Evolutionary conservation across 1,140 invertebrate genomes (phyloP), one percentile per base, ranked within the genome.

Genomic region (Bombus waltoni): DNA sequence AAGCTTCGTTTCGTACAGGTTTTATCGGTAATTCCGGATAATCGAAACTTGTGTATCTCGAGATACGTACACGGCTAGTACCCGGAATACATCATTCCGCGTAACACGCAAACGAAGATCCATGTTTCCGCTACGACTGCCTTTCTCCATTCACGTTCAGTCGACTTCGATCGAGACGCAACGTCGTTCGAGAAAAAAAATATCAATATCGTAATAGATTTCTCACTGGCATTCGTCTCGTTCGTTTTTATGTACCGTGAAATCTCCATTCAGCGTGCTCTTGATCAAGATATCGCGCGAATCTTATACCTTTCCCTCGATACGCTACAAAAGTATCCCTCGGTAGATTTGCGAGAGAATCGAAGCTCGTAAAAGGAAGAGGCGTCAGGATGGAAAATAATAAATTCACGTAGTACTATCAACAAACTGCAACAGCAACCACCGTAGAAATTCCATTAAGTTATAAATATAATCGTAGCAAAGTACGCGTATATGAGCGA

Each of bases 191-290:
- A n/a, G 10, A 15, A 47, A 62, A 32, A 70, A 83, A 40, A 32
- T 68, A 83, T 68, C 62, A 62, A 83, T 83, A 42, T 42, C 73
- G n/a, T 83, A 83, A 83, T 83, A 73, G 81, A 77, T 6, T 40
- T 8, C 18, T 76, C 44, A 44, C 77, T 77, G 68, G 53, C n/a
- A 22, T 53, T 53, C 47, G 47, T 53, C 47, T 15, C 18, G 47
- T 8, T 0, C 47, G 47, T 53, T 53, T 22, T 53, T 53, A 22
- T 22, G 47, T 53, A 6, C 18, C 47, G 47, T 18, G 47, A 53
- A 53, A 53, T 53, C 18, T 81, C 47, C 68, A 59, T 81, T 81
- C 42, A 72, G 44, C 79, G 65, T 32, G 8, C 10, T 15, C 65
- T n/a, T 53, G 11, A 80, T 80, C 77, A 80, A 70, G 38, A 4